These are phyloP conservation scores for Crossocerus cetratus DNA, from an alignment of 2,888 invertebrate species.

Conservation along the genomic window DNA sequence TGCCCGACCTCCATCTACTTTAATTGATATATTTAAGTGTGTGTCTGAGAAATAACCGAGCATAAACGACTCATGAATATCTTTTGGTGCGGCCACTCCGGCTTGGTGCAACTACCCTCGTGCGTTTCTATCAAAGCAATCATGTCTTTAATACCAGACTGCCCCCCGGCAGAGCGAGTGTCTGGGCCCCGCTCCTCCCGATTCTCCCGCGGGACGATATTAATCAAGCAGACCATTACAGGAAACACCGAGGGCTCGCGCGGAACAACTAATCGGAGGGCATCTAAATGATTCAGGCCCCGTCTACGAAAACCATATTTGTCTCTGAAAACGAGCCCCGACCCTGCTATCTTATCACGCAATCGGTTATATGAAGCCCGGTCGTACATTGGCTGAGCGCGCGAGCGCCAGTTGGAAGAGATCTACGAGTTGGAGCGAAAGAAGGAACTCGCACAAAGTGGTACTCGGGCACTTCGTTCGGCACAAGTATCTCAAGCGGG, in stretches of 20 bases:
- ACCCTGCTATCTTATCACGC: conserved; percentile 31
- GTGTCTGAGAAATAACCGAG: no score
- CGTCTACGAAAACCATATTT: conserved; percentile 17
- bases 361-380: conserved; percentile 18
- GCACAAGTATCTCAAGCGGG: conserved; percentile 28
- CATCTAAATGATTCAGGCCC: conserved; percentile 1
- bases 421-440: conserved; percentile 1
- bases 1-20: no score
- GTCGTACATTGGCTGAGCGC: conserved; percentile 11
- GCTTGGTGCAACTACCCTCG: no score
- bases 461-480: conserved; percentile 34
- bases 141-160: no score
- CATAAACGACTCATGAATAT: no score
- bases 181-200: not conserved
- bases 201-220: not conserved
- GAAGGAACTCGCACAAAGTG: conserved; percentile 37
- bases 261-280: not conserved
- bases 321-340: conserved; percentile 20
- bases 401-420: conserved; percentile 3
- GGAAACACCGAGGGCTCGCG: not conserved
- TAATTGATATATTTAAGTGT: no score
- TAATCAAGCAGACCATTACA: not conserved
- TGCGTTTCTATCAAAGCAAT: no score
- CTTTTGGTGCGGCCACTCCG: no score
- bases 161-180: no score